Conservation (phyloP, 1,140 invertebrate species). For the Heliothis virescens region DNA sequence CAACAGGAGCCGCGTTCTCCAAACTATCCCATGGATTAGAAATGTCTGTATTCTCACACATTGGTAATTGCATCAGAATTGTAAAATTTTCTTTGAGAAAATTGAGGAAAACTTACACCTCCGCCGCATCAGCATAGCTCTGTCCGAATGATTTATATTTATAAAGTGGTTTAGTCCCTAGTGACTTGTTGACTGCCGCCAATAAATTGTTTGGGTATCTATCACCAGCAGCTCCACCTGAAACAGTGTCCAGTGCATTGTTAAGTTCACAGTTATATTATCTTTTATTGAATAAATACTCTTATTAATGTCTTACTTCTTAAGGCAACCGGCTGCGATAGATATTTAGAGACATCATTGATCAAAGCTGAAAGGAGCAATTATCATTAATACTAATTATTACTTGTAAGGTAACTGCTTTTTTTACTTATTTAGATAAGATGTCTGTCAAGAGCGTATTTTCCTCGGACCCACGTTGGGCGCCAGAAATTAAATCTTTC, state of each 20-base stretch:
- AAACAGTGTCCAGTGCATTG: background rate
- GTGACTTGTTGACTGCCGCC: constrained; percentile 64
- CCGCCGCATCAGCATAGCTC: constrained; percentile 69
- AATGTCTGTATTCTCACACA: no score
- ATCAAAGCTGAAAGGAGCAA: constrained; percentile 60
- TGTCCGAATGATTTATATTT: constrained; percentile 73
- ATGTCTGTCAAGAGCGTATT: no score
- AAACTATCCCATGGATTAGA: no score
- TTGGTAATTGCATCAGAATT: no score
- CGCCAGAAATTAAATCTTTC: no score
- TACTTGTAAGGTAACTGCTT: no score
- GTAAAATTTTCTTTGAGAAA: constrained; percentile 17
- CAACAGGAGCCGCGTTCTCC: no score
- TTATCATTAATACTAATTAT: constrained; percentile 11
- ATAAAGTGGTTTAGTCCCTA: constrained; percentile 66
- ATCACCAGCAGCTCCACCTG: constrained; percentile 74
- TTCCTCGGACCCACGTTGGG: no score
- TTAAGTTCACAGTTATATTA: background rate
- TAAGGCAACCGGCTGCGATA: constrained; percentile 68
- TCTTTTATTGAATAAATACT: background rate
- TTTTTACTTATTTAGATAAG: no score
- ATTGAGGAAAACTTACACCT: constrained; percentile 64
- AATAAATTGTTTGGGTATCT: constrained; percentile 71
- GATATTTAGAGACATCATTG: constrained; percentile 64
- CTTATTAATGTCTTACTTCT: constrained; percentile 60